phyloP scores from a whole-genome alignment of 2,113 vertebrate species.

The Nipponia nippon region DNA sequence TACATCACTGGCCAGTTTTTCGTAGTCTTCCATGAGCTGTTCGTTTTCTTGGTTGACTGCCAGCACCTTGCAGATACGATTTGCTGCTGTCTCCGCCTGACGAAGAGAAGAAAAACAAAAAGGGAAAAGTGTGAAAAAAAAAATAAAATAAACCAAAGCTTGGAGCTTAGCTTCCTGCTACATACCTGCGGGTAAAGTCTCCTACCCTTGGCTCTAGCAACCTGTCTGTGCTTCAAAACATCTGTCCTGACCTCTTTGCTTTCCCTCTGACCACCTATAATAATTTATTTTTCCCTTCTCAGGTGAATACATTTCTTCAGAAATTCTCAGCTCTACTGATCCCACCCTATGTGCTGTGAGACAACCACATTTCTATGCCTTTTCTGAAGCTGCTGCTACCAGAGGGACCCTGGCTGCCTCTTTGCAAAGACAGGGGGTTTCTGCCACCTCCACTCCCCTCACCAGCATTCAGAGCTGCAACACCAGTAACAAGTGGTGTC shows the following conservation, averaged over 20 bases:
- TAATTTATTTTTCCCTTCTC: neutral
- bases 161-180: neutral
- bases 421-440: neutral
- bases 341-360: neutral
- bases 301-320: neutral
- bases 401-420: neutral
- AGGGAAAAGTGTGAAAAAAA: neutral
- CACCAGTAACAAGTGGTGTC: neutral
- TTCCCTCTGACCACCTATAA: neutral
- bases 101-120: slow-evolving; percentile 37
- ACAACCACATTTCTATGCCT: neutral
- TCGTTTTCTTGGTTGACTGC: slow-evolving; percentile 99
- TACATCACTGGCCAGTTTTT: slow-evolving; percentile 98
- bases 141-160: neutral
- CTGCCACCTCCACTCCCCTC: neutral
- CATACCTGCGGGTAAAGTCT: neutral
- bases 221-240: neutral
- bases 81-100: slow-evolving; percentile 98
- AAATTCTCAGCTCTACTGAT: neutral
- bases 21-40: slow-evolving; percentile 99
- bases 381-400: neutral
- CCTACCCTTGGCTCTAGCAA: neutral
- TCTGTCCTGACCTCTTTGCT: neutral
- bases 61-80: slow-evolving; percentile 99
- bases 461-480: neutral